Conservation (phyloP, 2,888 invertebrate genomes). For the Phaedon cochleariae region DNA sequence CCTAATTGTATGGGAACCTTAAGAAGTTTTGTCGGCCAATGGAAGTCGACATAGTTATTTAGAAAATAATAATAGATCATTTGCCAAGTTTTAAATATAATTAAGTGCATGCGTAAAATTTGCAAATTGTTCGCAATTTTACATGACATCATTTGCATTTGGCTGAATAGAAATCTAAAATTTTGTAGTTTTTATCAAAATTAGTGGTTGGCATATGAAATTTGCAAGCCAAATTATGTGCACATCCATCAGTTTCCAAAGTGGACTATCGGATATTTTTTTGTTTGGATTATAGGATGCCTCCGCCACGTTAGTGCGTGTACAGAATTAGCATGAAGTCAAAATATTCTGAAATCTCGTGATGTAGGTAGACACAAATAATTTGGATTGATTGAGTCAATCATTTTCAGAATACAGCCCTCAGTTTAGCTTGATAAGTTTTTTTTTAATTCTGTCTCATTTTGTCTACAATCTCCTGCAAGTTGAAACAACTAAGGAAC, state of each 20-base stretch:
- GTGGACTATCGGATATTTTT: conserved; percentile 42
- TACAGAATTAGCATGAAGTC: conserved; percentile 27
- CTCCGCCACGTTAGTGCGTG: conserved; percentile 19
- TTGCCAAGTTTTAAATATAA: conserved; percentile 54
- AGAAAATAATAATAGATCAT: conserved; percentile 57
- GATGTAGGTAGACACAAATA: conserved; percentile 15
- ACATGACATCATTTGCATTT: conserved; percentile 56
- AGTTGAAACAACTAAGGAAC: too few relatives aligned
- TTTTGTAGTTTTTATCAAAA: conserved; percentile 52
- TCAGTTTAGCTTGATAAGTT: too few relatives aligned
- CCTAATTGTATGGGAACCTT: conserved; percentile 51
- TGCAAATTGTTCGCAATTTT: conserved; percentile 57
- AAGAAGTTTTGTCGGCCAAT: conserved; percentile 47
- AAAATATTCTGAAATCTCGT: conserved; percentile 19
- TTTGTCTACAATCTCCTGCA: too few relatives aligned
- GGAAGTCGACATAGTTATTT: conserved; percentile 53
- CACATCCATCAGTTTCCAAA: conserved; percentile 42
- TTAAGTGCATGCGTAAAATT: conserved; percentile 57
- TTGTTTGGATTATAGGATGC: conserved; percentile 25
- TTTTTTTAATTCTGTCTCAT: too few relatives aligned
- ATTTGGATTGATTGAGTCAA: too few relatives aligned
- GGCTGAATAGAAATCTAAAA: conserved; percentile 55
- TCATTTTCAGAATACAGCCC: too few relatives aligned
- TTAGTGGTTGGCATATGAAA: conserved; percentile 49
- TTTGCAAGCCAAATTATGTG: conserved; percentile 54